These are phyloP conservation scores for Anorthoa munda DNA, from an alignment of 2,888 invertebrate genomes.

Conservation along the genomic window DNA sequence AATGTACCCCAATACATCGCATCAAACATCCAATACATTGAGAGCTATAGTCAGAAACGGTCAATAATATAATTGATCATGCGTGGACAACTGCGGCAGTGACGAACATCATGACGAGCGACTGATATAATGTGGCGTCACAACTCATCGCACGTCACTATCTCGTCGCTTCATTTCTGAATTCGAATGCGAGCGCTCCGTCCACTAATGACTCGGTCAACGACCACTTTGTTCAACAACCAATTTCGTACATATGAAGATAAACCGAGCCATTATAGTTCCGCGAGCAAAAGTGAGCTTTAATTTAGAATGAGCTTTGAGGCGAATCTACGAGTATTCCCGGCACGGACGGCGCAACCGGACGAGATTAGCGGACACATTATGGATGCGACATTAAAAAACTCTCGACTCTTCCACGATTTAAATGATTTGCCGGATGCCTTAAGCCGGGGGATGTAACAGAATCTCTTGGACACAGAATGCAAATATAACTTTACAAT, in stretches of 20 bases:
- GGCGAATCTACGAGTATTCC: constrained; percentile 1
- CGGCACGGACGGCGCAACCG: constrained; percentile 11
- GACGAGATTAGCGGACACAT: constrained; percentile 8
- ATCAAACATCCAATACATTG: neutral
- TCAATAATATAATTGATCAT: neutral
- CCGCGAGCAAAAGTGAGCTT: constrained; percentile 5
- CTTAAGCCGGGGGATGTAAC: neutral
- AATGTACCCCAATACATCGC: neutral
- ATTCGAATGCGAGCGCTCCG: neutral
- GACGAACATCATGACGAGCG: neutral
- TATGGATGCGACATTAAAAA: constrained; percentile 18
- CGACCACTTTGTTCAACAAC: neutral
- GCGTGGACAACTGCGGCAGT: neutral
- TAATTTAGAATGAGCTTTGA: constrained; percentile 23
- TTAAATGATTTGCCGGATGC: neutral
- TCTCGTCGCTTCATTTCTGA: neutral
- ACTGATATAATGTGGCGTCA: neutral
- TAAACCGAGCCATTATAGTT: constrained; percentile 1
- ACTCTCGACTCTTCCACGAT: neutral
- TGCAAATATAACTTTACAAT: neutral
- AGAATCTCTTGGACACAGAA: neutral
- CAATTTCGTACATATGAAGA: constrained; percentile 12
- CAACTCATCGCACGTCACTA: neutral
- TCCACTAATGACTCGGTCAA: neutral
- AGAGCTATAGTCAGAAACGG: neutral